These are phyloP conservation scores for Lacerta bilineata DNA, from an alignment of 2,797 vertebrate genomes.

Conservation along the genomic window DNA sequence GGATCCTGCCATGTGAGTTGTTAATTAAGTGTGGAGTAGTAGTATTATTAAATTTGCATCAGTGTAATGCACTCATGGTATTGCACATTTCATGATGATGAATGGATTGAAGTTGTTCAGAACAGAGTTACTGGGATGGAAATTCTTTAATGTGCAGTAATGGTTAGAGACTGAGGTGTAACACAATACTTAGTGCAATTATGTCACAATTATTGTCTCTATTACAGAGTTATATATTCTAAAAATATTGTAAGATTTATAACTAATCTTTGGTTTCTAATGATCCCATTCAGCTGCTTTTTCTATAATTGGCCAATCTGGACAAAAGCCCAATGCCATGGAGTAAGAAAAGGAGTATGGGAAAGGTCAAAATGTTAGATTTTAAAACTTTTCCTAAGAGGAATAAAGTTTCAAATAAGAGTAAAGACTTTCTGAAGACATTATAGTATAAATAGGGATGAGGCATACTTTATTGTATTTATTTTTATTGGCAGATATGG, in stretches of 20 bases:
- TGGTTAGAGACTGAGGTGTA: slow-evolving; percentile 41
- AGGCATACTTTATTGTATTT: not conserved
- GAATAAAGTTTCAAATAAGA: not conserved
- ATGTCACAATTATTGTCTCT: slow-evolving; percentile 6
- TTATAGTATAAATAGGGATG: not conserved
- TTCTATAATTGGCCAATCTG: slow-evolving; percentile 5
- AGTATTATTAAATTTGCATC: slow-evolving; percentile 41
- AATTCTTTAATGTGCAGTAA: slow-evolving; percentile 31
- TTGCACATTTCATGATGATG: slow-evolving; percentile 26
- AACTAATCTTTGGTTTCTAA: not conserved
- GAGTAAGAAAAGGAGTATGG: not conserved
- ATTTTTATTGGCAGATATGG: not conserved
- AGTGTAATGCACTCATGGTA: slow-evolving; percentile 36
- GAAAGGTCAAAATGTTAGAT: slow-evolving; percentile 4
- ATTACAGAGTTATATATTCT: slow-evolving; percentile 1
- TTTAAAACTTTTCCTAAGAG: not conserved
- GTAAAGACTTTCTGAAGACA: not conserved
- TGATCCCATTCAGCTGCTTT: slow-evolving; percentile 33
- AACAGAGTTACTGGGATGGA: not conserved
- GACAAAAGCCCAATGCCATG: not conserved
- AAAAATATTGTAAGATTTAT: slow-evolving; percentile 14
- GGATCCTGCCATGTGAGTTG: not conserved
- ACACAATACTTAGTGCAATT: slow-evolving; percentile 18
- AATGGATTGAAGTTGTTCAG: slow-evolving; percentile 24
- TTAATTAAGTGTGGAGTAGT: slow-evolving; percentile 19